phyloP scores from a whole-genome alignment of 2,888 invertebrate species.

The Diarsia rubi region DNA sequence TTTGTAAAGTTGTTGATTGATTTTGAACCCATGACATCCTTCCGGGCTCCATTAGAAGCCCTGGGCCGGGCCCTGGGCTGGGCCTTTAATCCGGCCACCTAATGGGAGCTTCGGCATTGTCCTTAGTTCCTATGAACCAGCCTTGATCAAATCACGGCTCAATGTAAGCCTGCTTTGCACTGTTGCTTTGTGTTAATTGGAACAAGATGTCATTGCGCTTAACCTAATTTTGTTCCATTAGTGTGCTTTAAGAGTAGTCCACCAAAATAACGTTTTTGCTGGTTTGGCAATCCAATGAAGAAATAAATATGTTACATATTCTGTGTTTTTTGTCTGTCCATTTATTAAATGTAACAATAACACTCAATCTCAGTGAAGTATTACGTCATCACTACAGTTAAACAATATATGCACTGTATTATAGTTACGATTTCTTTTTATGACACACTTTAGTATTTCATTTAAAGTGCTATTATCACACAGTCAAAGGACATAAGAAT shows the following conservation, averaged over 20 bases:
- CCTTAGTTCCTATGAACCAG: not conserved
- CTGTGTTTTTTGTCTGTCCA: not conserved
- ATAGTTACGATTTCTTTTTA: too few relatives aligned
- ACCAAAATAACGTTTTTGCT: not conserved
- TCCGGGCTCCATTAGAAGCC: not conserved
- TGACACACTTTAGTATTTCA: too few relatives aligned
- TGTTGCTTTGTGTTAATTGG: not conserved
- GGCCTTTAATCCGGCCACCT: not conserved
- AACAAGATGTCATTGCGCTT: not conserved
- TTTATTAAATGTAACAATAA: too few relatives aligned
- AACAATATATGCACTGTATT: too few relatives aligned
- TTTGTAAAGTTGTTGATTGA: not conserved
- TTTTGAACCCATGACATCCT: not conserved
- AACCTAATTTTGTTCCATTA: constrained; percentile 19
- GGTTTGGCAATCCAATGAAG: not conserved
- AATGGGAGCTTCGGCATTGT: not conserved
- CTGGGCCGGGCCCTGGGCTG: too few relatives aligned
- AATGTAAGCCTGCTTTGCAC: not conserved
- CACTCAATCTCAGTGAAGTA: too few relatives aligned
- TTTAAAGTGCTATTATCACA: too few relatives aligned
- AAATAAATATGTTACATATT: not conserved
- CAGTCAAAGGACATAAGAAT: too few relatives aligned
- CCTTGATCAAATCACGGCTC: constrained; percentile 2
- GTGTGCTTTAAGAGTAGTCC: not conserved
- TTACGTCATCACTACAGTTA: too few relatives aligned